Evolutionary conservation across 2,888 invertebrate species (phyloP), one percentile per base, ranked within the genome.

Genomic region (Aspidiotus rigidus): DNA sequence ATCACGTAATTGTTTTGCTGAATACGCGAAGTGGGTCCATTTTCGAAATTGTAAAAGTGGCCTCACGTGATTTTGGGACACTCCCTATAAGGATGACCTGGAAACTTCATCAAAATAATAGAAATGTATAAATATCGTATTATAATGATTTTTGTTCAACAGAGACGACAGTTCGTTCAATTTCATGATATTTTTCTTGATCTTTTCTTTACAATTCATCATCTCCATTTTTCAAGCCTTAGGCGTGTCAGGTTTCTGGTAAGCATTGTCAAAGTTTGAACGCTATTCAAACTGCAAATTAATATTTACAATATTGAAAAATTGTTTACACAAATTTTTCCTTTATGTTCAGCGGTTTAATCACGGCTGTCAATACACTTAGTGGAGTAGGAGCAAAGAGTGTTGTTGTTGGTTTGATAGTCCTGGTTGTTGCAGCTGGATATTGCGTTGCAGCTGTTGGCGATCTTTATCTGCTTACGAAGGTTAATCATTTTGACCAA

Each of bases 181-280:
- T 81, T 99, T 99, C 79, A 98, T 99, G 93, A 92, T 97, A 69
- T 99, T 95, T 83, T 99, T 99, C 85, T 95, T 99, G 79, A 90
- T 99, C 76, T 97, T 97, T 81, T 90, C 95, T 82, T 90, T 95
- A 80, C 96, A 97, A 86, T 88, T 90, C 77, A 82, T 96, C 71
- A 87, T 95, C 69, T 89, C 93, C 41, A 80, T 93, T 70, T 84
- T 96, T 64, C 93, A 95, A 44, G 84, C 83, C 70, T 63, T 71
- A 39, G 72, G 70, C 39, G 15, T 11, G 1, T 15, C 40, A 72
- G 95, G 95, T 72, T 91, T 91, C 73, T 92, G 93, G 93, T 93
- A 81, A 85, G 86, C 82, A 49, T 60, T 62, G 69, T 70, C 71
- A 54, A 61, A 53, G 69, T 44, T 72, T 64, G 70, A 72, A 57